A percentile compares a stretch with the other conserved stretches of the same genome.
These are phyloP conservation scores for Carassius gibelio DNA, from an alignment of 2,113 vertebrate genomes.

Conservation along the genomic window DNA sequence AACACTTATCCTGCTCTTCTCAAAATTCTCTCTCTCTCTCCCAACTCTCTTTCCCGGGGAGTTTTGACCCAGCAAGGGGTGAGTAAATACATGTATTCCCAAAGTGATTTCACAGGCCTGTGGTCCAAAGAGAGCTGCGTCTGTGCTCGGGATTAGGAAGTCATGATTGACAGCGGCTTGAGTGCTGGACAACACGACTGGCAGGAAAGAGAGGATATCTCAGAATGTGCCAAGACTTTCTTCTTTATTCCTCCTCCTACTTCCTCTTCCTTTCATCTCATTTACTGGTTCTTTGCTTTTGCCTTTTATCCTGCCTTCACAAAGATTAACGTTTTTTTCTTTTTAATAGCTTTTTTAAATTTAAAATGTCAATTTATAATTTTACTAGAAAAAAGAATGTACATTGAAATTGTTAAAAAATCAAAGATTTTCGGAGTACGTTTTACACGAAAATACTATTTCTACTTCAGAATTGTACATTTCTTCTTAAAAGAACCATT, in stretches of 20 bases:
- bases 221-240: background rate
- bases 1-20: background rate
- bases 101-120: conserved; percentile 58
- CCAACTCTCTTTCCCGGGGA: background rate
- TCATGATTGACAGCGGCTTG: conserved; percentile 53
- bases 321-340: background rate
- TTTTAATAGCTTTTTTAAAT: background rate
- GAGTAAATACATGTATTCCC: conserved; percentile 37
- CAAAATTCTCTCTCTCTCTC: background rate
- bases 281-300: background rate
- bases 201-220: conserved; percentile 15
- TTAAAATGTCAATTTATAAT: background rate
- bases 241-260: background rate
- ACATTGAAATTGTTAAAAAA: background rate
- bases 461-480: too few species aligned
- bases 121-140: conserved; percentile 48
- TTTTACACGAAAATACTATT: too few species aligned
- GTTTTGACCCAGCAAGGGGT: conserved; percentile 18
- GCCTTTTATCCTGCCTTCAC: background rate
- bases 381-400: background rate
- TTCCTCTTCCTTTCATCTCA: conserved; percentile 9
- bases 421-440: too few species aligned
- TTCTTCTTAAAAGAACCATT: too few species aligned
- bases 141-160: conserved; percentile 50
- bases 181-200: conserved; percentile 35